Base-by-base conservation (phyloP, 2,888 invertebrate species). In the Gnatocerus cornutus region DNA sequence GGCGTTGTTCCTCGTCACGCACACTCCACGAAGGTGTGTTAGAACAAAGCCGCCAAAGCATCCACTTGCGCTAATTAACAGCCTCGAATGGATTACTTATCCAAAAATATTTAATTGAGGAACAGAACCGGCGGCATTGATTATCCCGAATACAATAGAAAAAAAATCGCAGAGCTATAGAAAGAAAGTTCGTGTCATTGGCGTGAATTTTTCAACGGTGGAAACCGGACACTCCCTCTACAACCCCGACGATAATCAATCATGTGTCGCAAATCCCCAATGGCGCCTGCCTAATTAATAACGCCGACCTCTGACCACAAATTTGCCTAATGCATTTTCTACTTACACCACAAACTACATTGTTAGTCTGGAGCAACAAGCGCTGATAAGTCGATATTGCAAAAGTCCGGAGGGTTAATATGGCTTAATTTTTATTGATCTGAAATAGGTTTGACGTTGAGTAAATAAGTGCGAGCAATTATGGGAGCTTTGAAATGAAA, bases 211-310 rank as follows among this genome's bases (percentile, higher is more conserved):
- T 71, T 71, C 59, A 68, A 29, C 46, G 68, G 21, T 63, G 55
- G 56, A 63, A 68, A 63, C 48, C 48, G 62, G 71, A 71, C 71
- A 65, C 71, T 71, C 69, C 66, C 69, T 55, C 53, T 9, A 62
- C 59, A 52, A 48, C 58, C 58, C 53, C 63, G 14, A 39, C 73
- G 52, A 61, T 69, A 73, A 74, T 74, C 74, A 74, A 74, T 74
- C 74, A 74, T 73, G 71, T 71, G 74, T 73, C 74, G 69, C 72
- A 71, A 72, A 74, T 73, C 74, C 71, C 72, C 63, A 50, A 70
- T 66, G 74, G 73, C 71, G 70, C 63, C 70, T 50, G 62, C 63
- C 74, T 74, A 74, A 74, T 74, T 74, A 74, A 73, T 74, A 74
- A 74, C 74, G 39, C 41, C 55, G 71, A 73, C 74, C 74, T 73